Conservation (phyloP, 37 sponge, comb jelly and placozoan species). For the Bolinopsis microptera region DNA sequence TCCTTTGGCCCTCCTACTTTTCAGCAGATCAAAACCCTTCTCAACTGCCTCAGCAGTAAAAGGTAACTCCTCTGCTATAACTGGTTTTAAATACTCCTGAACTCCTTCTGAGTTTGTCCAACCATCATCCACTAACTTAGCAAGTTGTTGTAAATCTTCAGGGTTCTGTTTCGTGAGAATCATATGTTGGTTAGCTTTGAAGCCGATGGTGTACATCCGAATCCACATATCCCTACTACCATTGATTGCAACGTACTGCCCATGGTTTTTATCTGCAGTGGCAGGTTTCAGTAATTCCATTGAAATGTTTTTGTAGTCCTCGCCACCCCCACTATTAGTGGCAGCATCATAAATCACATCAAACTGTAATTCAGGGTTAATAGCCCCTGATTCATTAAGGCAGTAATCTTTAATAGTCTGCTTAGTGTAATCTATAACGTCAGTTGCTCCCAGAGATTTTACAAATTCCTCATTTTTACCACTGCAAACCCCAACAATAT, state of each 20-base stretch:
- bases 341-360: constrained; percentile 60
- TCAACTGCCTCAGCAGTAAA: background rate
- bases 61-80: background rate
- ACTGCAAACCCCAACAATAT: constrained; percentile 60
- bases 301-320: constrained; percentile 22
- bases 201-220: constrained; percentile 4
- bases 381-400: background rate
- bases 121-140: constrained; percentile 8
- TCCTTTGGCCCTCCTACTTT: constrained; percentile 19
- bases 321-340: constrained; percentile 36
- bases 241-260: constrained; percentile 55
- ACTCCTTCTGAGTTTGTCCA: background rate
- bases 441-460: constrained; percentile 35
- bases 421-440: constrained; percentile 54
- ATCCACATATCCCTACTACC: background rate
- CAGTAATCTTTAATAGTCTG: background rate
- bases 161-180: background rate
- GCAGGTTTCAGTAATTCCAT: background rate
- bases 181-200: background rate
- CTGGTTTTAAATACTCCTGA: background rate
- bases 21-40: constrained; percentile 15
- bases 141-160: background rate
- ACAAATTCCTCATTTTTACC: constrained; percentile 26
- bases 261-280: background rate
- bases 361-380: constrained; percentile 4